These are phyloP conservation scores for Andrena bucephala DNA, from an alignment of 2,888 invertebrate species.

Conservation along the genomic window DNA sequence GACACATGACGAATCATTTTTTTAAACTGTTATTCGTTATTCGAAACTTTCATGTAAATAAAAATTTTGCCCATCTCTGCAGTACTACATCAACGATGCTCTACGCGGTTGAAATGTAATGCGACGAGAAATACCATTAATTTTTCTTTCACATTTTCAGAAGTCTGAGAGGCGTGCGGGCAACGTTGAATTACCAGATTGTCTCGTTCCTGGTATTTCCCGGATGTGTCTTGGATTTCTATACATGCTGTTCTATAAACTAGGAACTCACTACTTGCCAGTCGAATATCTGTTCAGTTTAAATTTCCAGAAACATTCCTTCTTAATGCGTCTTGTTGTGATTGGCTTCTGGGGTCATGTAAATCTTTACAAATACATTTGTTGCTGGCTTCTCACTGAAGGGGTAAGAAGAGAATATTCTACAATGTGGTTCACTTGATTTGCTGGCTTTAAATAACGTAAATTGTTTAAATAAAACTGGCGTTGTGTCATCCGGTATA, in stretches of 20 bases:
- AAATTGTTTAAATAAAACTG: no score
- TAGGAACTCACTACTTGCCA: conserved; percentile 90
- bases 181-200: conserved; percentile 80
- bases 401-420: conserved; percentile 85
- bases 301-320: conserved; percentile 86
- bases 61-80: no score
- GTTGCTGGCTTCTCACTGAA: conserved; percentile 96
- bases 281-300: conserved; percentile 90
- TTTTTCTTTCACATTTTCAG: conserved; percentile 52
- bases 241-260: conserved; percentile 91
- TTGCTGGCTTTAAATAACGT: neutral
- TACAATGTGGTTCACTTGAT: neutral
- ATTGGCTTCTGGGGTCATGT: conserved; percentile 94
- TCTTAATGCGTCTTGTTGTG: conserved; percentile 88
- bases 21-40: no score
- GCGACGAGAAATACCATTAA: neutral
- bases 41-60: no score
- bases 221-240: conserved; percentile 89
- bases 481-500: no score
- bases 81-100: no score
- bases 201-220: conserved; percentile 86
- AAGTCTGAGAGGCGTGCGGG: conserved; percentile 45
- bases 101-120: no score
- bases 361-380: conserved; percentile 95
- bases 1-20: no score